Evolutionary conservation across 2,113 vertebrate genomes (phyloP), one percentile per base, ranked within the genome.

Genomic region (Otis tarda): DNA sequence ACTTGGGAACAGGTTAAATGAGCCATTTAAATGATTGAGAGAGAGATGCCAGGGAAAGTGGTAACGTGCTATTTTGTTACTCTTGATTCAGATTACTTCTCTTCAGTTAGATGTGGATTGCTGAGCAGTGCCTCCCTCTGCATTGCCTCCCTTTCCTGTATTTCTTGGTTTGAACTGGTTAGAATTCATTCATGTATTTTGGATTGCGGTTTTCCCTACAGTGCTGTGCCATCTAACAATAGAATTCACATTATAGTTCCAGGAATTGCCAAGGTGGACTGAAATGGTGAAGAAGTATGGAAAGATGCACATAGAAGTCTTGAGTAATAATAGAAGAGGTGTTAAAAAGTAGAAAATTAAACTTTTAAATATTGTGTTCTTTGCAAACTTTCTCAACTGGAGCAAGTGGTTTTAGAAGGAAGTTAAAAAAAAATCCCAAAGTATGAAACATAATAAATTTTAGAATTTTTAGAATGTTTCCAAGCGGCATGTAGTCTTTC

Each of bases 1-100:
- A 60, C 64, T 89, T 61, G 89, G 67, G 85, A 95, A 19, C 74
- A 95, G 91, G 87, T 95, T 91, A 91, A 93, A 95, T 65, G 89
- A 95, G 57, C 69, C 85, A 74, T 78, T 95, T 18, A 37, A 55
- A 31, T 83, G 87, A 71, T 13, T 84, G 82, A 86, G 82, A 78
- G 71, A 43, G 57, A 43, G 71, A 55, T 52, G 52, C 75, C 59
- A 69, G 69, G 67, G 60, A 57, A 80, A 82, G 87, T 37, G 74
- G 75, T 61, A 53, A 56, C 12, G 87, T 77, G 85, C 87, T 90
- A 0, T 57, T 85, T 53, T 64, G 45, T 68, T 89, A 27, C 91
- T 60, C 87, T 57, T 47, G 67, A 87, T 90, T 60, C 70, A 50
- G 39, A 70, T 94, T 28, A 20, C 65, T 69, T 78, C 82, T 61